A percentile compares a stretch with the other conserved stretches of the same genome.
Conservation (phyloP, 2,113 vertebrate species). For the Helogale parvula region DNA sequence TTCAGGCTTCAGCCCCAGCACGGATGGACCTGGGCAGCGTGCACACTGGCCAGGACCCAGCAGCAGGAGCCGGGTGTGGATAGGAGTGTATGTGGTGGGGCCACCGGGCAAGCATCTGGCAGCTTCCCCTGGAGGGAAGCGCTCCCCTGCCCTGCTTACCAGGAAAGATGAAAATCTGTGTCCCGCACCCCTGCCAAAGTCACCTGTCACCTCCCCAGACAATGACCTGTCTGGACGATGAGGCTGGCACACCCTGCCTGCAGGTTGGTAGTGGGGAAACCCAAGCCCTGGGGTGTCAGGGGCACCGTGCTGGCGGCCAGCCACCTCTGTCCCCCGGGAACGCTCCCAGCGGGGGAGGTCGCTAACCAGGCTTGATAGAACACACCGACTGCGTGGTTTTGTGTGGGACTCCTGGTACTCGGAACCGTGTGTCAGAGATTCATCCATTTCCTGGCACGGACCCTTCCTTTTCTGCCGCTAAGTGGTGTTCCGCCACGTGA, state of each 20-base stretch:
- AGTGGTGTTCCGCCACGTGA: no score
- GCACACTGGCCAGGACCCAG: accelerated
- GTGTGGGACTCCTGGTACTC: no score
- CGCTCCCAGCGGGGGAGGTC: no score
- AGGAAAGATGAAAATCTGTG: background rate
- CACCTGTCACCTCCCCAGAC: background rate
- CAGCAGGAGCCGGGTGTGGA: background rate
- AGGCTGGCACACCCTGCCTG: background rate
- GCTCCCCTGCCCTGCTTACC: no score
- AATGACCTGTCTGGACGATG: no score
- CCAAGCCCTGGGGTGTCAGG: background rate
- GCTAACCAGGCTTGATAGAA: no score
- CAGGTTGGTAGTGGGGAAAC: background rate
- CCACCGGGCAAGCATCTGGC: background rate
- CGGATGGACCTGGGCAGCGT: no score
- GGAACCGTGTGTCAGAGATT: no score
- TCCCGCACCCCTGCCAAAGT: background rate
- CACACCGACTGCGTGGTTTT: no score
- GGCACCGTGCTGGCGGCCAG: background rate
- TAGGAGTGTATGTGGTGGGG: background rate
- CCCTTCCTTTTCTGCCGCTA: no score
- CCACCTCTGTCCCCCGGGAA: no score
- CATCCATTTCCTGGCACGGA: no score
- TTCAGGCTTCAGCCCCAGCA: background rate
- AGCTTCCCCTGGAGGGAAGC: background rate